Evolutionary conservation across 64 coral and sea anemone species (phyloP), one percentile per base, ranked within the genome.

Genomic region (Porites lutea): DNA sequence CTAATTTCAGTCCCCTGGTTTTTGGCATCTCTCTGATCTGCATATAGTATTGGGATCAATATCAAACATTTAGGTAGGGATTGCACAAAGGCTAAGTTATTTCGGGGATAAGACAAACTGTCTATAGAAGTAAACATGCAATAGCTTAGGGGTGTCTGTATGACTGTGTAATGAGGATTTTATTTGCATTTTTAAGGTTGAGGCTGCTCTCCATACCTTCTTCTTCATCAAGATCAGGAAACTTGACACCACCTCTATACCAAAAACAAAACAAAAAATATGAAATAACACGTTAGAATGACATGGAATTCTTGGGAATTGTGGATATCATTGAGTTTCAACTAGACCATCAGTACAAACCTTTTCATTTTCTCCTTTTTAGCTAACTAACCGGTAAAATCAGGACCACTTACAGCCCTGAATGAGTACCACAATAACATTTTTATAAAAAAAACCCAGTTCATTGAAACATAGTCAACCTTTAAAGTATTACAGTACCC

Each of bases 241-340:
- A 98, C 67, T 96, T 98, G 45, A 98, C 97, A 88, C 97, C 97
- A 83, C 97, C 97, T 74, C 97, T 98, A 71, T 47, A 95, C 59
- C 53, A 82, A 65, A 95, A 90, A 47, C 23, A 74, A 49, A 0
- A 79, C 3, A 68, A 64, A 52, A 47, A 19, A 22, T 4, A 45
- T 13, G 2, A 48, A 47, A 43, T 74, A 74, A 45, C 27, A 37
- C 1, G 27, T 37, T 37, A 37, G 27, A 37, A 37, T 1, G 27
- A 37, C 27, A 37, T 37, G 27, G 27, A 37, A 37, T 37, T 37
- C 27, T 37, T 37, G 27, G 27, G 27, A 37, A 37, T 37, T 1
- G 27, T 37, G 27, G 27, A 37, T 37, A 37, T 37, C 27, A 37
- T 37, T 37, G 27, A 37, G 27, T 37, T 1, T 37, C 27, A 37